These are phyloP conservation scores for Ectemnius cavifrons DNA, from an alignment of 2,888 invertebrate genomes.

Conservation along the genomic window DNA sequence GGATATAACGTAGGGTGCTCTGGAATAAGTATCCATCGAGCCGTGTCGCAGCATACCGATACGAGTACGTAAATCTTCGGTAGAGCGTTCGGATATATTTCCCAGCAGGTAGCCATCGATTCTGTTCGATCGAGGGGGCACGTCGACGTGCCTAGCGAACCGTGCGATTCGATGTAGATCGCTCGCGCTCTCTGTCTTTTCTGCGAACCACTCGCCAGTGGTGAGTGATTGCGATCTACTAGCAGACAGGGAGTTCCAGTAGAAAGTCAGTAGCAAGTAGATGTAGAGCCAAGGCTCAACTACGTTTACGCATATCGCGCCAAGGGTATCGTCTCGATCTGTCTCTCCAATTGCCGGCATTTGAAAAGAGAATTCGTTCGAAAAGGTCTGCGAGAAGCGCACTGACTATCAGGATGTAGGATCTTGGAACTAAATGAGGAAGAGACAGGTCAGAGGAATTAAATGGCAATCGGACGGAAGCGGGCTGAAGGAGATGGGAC, in stretches of 20 bases:
- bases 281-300: no score
- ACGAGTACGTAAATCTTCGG: constrained; percentile 5
- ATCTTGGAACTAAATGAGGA: constrained; percentile 63
- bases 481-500: constrained; percentile 38
- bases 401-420: constrained; percentile 48
- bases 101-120: constrained; percentile 17
- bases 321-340: neutral
- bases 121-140: constrained; percentile 20
- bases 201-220: constrained; percentile 6
- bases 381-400: neutral
- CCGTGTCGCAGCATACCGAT: constrained; percentile 9
- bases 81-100: neutral
- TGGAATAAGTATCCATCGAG: neutral
- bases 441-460: constrained; percentile 56
- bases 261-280: neutral
- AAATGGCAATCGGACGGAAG: constrained; percentile 59
- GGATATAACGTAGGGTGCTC: neutral
- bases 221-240: neutral
- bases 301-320: no score
- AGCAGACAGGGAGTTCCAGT: no score
- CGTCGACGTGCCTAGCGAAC: constrained; percentile 33
- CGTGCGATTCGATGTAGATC: constrained; percentile 61
- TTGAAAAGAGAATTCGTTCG: neutral
- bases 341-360: neutral
- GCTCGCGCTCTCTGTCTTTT: constrained; percentile 22